A percentile compares a stretch with the other conserved stretches of the same genome.
Conservation (phyloP, 2,113 vertebrate species). For the Balaeniceps rex region DNA sequence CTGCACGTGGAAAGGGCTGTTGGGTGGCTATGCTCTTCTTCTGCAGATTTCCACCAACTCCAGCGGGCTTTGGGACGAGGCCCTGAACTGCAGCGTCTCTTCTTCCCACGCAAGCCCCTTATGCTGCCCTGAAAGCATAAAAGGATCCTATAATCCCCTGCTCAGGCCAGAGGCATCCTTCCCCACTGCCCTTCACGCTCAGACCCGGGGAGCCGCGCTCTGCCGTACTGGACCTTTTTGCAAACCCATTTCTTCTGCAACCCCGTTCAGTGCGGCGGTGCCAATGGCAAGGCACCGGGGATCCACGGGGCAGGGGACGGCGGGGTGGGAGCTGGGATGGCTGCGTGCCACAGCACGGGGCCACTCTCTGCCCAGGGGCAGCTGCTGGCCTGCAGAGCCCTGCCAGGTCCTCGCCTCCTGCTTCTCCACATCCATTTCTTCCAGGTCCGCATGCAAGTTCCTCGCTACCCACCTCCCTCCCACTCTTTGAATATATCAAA, state of each 20-base stretch:
- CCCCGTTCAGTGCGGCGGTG: accelerated
- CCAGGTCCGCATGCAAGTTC: background rate
- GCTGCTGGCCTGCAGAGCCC: background rate
- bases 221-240: accelerated
- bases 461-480: background rate
- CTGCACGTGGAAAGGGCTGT: accelerated
- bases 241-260: background rate
- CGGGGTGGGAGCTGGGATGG: background rate
- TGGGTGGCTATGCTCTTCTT: background rate
- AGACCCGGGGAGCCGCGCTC: background rate
- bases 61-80: background rate
- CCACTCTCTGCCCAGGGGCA: background rate
- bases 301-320: background rate
- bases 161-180: background rate
- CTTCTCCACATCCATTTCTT: background rate
- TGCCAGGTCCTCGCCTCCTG: background rate
- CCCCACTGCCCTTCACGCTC: accelerated
- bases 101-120: background rate
- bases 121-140: background rate
- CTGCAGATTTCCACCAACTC: background rate
- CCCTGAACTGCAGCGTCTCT: background rate
- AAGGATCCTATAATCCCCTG: background rate
- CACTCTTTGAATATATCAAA: background rate
- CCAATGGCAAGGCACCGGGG: accelerated
- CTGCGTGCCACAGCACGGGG: accelerated